These are phyloP conservation scores for Trypoxylus dichotomus DNA, from an alignment of 1,140 invertebrate genomes.

Conservation along the genomic window DNA sequence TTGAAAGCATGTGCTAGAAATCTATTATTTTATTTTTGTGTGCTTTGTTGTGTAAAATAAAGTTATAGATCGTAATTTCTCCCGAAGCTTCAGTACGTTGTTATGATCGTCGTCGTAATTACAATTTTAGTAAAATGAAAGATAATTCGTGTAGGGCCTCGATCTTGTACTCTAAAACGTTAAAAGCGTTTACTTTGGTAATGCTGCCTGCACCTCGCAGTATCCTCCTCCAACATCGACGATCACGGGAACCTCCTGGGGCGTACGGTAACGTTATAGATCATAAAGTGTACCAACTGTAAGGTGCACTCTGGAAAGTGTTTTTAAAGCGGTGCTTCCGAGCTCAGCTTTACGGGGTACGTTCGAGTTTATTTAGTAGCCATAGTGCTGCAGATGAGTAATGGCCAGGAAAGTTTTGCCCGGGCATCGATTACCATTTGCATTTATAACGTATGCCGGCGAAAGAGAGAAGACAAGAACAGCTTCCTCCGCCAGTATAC, in stretches of 20 bases:
- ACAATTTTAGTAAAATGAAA: neutral
- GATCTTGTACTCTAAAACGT: neutral
- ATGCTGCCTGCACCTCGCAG: neutral
- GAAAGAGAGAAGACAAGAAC: neutral
- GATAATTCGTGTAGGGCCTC: conserved; percentile 3
- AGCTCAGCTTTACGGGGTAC: conserved; percentile 12
- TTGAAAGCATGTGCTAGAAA: too few relatives aligned
- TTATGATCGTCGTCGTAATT: conserved; percentile 17
- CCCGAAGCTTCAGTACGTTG: neutral
- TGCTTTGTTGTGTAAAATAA: neutral
- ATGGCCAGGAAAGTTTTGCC: conserved; percentile 13
- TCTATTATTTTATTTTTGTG: neutral
- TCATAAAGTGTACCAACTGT: conserved; percentile 19
- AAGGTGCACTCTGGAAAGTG: conserved; percentile 20
- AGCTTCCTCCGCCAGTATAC: neutral
- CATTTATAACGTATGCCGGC: neutral
- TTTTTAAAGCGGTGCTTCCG: conserved; percentile 19
- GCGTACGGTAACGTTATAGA: conserved; percentile 9
- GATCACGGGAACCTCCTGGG: neutral
- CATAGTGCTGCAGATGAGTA: conserved; percentile 23
- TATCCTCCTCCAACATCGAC: neutral
- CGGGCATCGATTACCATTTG: conserved; percentile 22
- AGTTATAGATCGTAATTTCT: neutral
- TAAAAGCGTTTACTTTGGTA: conserved; percentile 12
- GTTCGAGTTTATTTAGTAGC: conserved; percentile 17